phyloP scores from a whole-genome alignment of 2,797 vertebrate species.

The Sparus aurata region DNA sequence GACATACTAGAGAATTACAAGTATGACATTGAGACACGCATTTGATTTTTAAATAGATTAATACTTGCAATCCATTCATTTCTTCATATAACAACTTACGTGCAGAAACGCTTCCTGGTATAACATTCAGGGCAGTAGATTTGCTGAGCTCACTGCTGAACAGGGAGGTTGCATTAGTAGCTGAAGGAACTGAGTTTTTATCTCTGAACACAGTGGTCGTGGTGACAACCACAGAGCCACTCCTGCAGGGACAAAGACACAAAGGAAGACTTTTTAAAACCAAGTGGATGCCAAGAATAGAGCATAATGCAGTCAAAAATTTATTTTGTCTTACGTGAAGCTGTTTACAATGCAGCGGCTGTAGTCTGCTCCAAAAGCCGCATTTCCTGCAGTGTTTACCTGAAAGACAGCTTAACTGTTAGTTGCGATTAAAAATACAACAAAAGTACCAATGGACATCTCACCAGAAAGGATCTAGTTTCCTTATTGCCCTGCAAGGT shows the following conservation, averaged over 20 bases:
- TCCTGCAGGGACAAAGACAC: conserved; percentile 34
- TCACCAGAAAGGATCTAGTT: too few relatives aligned
- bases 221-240: conserved; percentile 58
- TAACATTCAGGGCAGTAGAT: conserved; percentile 14
- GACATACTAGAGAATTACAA: too few relatives aligned
- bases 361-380: not conserved
- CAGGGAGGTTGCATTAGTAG: not conserved
- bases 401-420: not conserved
- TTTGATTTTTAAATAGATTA: not conserved
- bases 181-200: conserved; percentile 28
- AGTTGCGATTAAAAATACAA: too few relatives aligned
- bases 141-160: conserved; percentile 5
- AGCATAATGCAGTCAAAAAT: rapidly evolving
- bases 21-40: not conserved
- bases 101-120: conserved; percentile 39
- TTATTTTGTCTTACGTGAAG: conserved; percentile 7
- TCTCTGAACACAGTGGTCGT: conserved; percentile 51
- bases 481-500: too few relatives aligned
- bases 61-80: not conserved
- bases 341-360: not conserved
- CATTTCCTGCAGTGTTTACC: not conserved
- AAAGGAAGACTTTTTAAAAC: not conserved
- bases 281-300: rapidly evolving
- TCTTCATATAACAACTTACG: conserved; percentile 44
- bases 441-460: too few relatives aligned